Conservation (phyloP, 2,113 vertebrate genomes). For the Pteruthius melanotis region DNA sequence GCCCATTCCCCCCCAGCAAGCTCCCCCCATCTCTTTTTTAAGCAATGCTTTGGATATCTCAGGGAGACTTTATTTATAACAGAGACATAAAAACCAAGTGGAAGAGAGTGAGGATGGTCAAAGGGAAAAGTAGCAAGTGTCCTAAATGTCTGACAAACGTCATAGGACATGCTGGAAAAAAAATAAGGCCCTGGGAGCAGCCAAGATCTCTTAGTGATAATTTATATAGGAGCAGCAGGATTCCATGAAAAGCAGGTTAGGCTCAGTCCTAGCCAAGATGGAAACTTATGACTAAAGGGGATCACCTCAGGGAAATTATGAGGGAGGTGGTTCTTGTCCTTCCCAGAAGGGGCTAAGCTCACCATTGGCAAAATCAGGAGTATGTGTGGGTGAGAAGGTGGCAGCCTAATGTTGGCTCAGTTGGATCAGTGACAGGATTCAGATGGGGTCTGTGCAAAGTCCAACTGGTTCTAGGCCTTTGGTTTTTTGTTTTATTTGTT, state of each 20-base stretch:
- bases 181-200: not conserved
- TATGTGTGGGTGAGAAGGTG: not conserved
- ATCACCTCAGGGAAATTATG: not conserved
- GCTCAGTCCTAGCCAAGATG: not conserved
- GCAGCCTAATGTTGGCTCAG: not conserved
- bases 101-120: conserved; percentile 4
- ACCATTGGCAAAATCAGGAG: not conserved
- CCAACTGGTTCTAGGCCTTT: not conserved
- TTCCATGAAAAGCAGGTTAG: not conserved
- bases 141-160: not conserved
- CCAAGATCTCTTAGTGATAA: not conserved
- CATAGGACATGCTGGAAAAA: not conserved
- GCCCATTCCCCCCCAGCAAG: conserved; percentile 31
- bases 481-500: not conserved
- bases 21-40: conserved; percentile 42
- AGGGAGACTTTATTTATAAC: conserved; percentile 45
- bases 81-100: conserved; percentile 4
- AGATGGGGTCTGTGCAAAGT: not conserved
- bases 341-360: not conserved
- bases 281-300: not conserved
- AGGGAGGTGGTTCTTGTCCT: not conserved
- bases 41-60: conserved; percentile 28
- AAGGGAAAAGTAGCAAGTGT: conserved; percentile 9
- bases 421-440: not conserved
- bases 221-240: not conserved